These are phyloP conservation scores for Leuciscus waleckii DNA, from an alignment of 2,797 vertebrate species.

Conservation along the genomic window DNA sequence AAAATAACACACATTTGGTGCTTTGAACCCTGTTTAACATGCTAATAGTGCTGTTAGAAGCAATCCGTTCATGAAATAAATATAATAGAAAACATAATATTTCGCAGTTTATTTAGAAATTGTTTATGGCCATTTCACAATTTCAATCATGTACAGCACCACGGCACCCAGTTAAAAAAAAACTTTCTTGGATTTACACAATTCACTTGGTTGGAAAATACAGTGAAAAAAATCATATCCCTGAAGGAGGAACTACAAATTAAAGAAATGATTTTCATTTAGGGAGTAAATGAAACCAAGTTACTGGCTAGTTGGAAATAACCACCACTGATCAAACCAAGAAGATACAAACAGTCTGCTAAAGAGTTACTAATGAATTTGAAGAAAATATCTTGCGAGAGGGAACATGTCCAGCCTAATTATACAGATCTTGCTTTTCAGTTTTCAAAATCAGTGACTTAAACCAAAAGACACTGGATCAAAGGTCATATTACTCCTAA, in stretches of 20 bases:
- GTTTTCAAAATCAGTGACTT: not conserved
- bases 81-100: not conserved
- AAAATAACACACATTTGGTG: not conserved
- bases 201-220: too few relatives aligned
- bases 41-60: not conserved
- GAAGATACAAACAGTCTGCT: not conserved
- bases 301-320: not conserved
- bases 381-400: not conserved
- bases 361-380: not conserved
- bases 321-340: not conserved
- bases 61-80: not conserved
- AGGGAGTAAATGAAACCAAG: not conserved
- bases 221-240: too few relatives aligned
- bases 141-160: too few relatives aligned
- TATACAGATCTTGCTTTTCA: not conserved
- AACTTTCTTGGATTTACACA: too few relatives aligned
- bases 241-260: not conserved
- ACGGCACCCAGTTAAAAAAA: too few relatives aligned
- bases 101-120: not conserved
- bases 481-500: slow-evolving; percentile 15
- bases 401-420: not conserved
- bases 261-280: not conserved
- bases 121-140: too few relatives aligned
- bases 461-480: slow-evolving; percentile 16
- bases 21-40: not conserved